Base-by-base conservation (phyloP, 2,797 vertebrate genomes). In the Lemur catta region DNA sequence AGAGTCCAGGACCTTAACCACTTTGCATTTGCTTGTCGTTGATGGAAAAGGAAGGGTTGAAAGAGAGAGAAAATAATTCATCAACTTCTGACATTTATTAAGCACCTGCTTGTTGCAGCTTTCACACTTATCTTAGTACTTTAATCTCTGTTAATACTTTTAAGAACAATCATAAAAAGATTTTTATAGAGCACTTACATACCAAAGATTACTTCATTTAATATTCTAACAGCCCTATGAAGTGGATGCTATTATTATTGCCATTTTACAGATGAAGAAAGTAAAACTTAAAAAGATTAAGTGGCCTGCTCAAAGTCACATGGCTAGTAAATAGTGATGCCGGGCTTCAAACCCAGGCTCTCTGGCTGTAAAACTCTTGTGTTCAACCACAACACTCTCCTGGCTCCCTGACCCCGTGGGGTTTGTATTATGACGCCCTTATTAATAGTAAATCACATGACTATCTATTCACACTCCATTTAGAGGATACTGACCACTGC, bases 231-330 rank as follows among this genome's bases (percentile, higher is more conserved):
- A 80, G 46, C 41, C 28, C 41, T 81, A 59, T 52, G 69, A 91
- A 94, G 52, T 71, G 84, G 26, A 81, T 57, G 46, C 41, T 84
- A 35, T 82, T 89, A 91, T 65, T 67, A 89, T 55, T 69, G 50
- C 55, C 67, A 81, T 93, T 97, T 98, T 98, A 97, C 78, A 97
- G 94, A 97, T n/a, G 86, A 79, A 88, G 95, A 91, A 98, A 97
- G 79, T 65, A 88, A 89, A 89, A 38, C n/a, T 92, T 93, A 93
- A 92, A 91, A 85, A 96, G 91, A 95, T 92, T 97, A 91, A 95
- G 95, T 95, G 96, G 97, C 84, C 98, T 81, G 28, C 89, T 78
- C 93, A 95, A 97, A 90, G 92, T 95, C 96, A 79, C 17, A 20
- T 74, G 41, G 8, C 38, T 57, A 96, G 59, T 61, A 89, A 96